phyloP scores from a whole-genome alignment of 1,140 invertebrate species.

The Drosophila murphyi region DNA sequence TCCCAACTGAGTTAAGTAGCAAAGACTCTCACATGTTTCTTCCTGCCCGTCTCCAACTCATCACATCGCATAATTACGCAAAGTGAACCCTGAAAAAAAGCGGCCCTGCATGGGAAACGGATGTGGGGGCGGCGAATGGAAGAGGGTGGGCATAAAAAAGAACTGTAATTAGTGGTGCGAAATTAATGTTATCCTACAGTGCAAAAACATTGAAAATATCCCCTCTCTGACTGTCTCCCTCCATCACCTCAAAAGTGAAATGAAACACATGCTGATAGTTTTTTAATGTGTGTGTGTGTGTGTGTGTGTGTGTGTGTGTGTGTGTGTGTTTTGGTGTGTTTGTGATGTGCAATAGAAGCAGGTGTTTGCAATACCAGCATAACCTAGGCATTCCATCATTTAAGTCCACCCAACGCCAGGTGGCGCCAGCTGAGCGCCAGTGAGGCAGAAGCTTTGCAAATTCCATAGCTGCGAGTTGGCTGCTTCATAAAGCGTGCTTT shows the following conservation, averaged over 20 bases:
- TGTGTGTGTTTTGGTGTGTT: not conserved
- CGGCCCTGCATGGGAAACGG: not conserved
- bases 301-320: conserved; percentile 27
- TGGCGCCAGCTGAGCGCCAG: conserved; percentile 10
- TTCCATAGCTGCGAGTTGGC: conserved; percentile 18
- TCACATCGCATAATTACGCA: conserved; percentile 66
- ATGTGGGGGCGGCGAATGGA: not conserved
- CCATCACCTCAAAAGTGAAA: conserved; percentile 55
- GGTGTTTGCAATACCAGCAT: conserved; percentile 30
- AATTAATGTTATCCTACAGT: conserved; percentile 67
- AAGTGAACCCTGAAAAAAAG: conserved; percentile 30
- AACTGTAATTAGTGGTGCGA: conserved; percentile 75
- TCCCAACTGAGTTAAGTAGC: conserved; percentile 69
- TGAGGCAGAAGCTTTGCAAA: conserved; percentile 36
- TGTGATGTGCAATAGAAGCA: conserved; percentile 20
- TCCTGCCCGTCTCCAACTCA: not conserved
- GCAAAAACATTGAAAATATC: conserved; percentile 32
- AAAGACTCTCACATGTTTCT: conserved; percentile 35
- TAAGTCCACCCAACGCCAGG: not conserved
- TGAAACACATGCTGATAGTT: conserved; percentile 69
- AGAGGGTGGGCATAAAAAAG: conserved; percentile 34
- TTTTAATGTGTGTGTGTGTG: conserved; percentile 51
- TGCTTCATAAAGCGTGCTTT: conserved; percentile 42
- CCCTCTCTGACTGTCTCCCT: not conserved
- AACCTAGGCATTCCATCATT: conserved; percentile 25